These are phyloP conservation scores for Nomada hirtipes DNA, from an alignment of 2,888 invertebrate species.

Conservation along the genomic window DNA sequence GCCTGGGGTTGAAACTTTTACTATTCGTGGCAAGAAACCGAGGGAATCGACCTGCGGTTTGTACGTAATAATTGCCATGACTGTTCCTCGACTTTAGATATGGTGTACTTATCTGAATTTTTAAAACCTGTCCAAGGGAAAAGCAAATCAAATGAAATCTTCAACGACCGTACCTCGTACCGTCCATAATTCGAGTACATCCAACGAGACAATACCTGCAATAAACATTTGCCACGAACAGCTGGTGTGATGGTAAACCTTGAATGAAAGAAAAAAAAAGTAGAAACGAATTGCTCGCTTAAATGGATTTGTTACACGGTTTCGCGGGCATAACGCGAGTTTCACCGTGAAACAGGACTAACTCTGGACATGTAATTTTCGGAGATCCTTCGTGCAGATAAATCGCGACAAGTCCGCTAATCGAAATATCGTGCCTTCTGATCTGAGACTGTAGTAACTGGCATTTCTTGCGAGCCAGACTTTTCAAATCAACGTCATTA, in stretches of 20 bases:
- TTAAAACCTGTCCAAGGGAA: too few relatives aligned
- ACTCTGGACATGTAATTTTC: slow-evolving; percentile 65
- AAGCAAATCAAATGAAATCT: slow-evolving; percentile 13
- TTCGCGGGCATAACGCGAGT: slow-evolving; percentile 39
- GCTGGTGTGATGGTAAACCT: slow-evolving; percentile 37
- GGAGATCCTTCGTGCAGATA: slow-evolving; percentile 62
- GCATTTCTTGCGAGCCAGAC: slow-evolving; percentile 3
- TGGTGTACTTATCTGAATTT: neutral
- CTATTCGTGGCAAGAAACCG: neutral
- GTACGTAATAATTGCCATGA: neutral
- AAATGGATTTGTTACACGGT: slow-evolving; percentile 78
- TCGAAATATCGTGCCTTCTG: slow-evolving; percentile 52
- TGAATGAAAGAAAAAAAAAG: slow-evolving; percentile 44
- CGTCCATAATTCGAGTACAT: slow-evolving; percentile 49
- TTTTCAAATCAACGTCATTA: slow-evolving; percentile 19
- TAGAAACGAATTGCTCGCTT: slow-evolving; percentile 69
- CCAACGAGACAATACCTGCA: slow-evolving; percentile 44
- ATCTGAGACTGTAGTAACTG: slow-evolving; percentile 15
- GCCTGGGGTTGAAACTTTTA: slow-evolving; percentile 11
- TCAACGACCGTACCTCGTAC: neutral
- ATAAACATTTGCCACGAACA: slow-evolving; percentile 46
- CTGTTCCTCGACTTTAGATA: too few relatives aligned
- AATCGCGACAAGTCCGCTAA: slow-evolving; percentile 62
- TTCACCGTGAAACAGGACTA: slow-evolving; percentile 66
- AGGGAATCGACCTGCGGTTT: neutral